A percentile compares a stretch with the other conserved stretches of the same genome.
Conservation (phyloP, 1,140 invertebrate species). For the Calliphora vicina region DNA sequence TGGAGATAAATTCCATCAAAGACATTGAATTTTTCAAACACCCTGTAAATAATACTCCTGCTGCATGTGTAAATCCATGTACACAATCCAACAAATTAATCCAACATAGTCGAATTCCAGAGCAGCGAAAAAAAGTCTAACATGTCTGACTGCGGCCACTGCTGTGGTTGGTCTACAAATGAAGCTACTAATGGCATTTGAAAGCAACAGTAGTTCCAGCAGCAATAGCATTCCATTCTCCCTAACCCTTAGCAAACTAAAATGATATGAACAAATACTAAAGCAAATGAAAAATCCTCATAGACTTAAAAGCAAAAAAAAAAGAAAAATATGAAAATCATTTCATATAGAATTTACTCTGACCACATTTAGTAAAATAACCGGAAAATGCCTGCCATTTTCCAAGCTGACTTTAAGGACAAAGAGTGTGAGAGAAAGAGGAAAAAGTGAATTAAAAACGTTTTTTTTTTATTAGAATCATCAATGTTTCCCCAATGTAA, state of each 20-base stretch:
- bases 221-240: not conserved
- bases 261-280: not conserved
- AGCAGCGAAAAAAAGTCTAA: not conserved
- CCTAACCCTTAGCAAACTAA: not conserved
- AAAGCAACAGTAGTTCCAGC: not conserved
- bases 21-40: no score
- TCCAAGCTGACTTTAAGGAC: no score
- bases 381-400: constrained; percentile 9
- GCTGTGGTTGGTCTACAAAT: constrained; percentile 39
- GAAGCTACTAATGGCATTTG: constrained; percentile 36
- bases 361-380: constrained; percentile 20
- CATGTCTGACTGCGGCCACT: constrained; percentile 32
- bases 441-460: not conserved
- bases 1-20: no score
- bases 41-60: not conserved
- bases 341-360: not conserved
- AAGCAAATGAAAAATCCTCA: constrained; percentile 17
- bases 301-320: constrained; percentile 5
- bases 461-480: not conserved
- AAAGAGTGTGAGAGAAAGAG: no score
- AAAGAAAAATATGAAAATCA: constrained; percentile 19
- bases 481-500: not conserved
- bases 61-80: not conserved
- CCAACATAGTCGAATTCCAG: not conserved
- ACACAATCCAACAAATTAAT: constrained; percentile 23